Evolutionary conservation across 2,888 invertebrate species (phyloP), one percentile per base, ranked within the genome.

Genomic region (Calliopum simillimum): DNA sequence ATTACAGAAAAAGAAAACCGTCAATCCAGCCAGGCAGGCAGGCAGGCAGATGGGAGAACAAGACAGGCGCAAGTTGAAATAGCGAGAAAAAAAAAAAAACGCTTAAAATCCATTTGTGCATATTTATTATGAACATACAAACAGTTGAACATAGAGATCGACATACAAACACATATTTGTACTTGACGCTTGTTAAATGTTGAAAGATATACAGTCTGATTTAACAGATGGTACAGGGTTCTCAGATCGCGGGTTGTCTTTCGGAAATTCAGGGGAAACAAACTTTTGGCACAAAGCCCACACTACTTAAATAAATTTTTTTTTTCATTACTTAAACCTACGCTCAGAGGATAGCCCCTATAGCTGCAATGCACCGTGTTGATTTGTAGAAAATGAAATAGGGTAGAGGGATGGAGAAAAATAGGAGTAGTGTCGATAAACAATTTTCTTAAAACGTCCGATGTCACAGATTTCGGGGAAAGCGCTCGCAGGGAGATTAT

Each of bases 51-150:
- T 1, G 8, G 33, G 8, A 33, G 8, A 1, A 8, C 33, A 33
- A 33, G 33, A 8, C 33, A 8, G 8, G 33, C 8, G 33, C 33
- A 33, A 33, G 5, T 33, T 33, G 4, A 8, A 33, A 33, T 33
- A 8, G 33, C 33, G 8, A 33, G n/a, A n/a, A n/a, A n/a, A n/a
- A n/a, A n/a, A n/a, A n/a, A 14, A 51, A 64, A 64, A 64, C 64
- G 51, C 64, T 64, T 64, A 51, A 41, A 64, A 47, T 51, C 64
- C 64, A 64, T 64, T 64, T 53, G 64, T 19, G 64, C 64, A 51
- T 51, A 64, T 64, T 64, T 64, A 64, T 51, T 64, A 41, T 53
- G 43, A 41, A 64, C 51, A 43, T n/a, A 64, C 51, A 53, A 63
- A 21, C 46, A 61, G 61, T 12, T 25, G 64, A 41, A 16, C 64